A percentile compares a stretch with the other conserved stretches of the same genome.
phyloP scores from a whole-genome alignment of 2,113 vertebrate species.

The Bostrychus sinensis region DNA sequence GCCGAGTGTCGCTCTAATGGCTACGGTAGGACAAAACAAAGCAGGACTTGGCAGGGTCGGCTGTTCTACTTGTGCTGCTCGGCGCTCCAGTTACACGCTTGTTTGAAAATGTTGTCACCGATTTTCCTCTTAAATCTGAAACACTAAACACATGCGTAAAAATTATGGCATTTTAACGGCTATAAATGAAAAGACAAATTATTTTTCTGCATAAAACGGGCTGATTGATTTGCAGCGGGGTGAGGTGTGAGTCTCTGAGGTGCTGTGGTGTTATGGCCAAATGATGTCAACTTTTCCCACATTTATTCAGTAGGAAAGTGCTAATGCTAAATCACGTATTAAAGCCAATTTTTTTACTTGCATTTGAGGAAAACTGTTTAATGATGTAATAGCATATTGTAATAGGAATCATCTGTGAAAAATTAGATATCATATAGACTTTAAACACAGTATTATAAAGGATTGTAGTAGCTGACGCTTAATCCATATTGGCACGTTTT shows the following conservation, averaged over 20 bases:
- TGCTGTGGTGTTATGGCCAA: slow-evolving; percentile 68
- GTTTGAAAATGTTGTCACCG: slow-evolving; percentile 77
- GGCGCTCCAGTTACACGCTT: slow-evolving; percentile 66
- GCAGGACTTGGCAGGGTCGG: slow-evolving; percentile 48
- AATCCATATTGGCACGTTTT: too few species aligned
- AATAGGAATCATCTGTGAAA: too few species aligned
- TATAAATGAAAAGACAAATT: slow-evolving; percentile 72
- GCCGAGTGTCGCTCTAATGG: slow-evolving; percentile 61
- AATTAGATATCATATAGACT: too few species aligned
- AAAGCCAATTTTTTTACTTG: slow-evolving; percentile 31
- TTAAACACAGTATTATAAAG: too few species aligned
- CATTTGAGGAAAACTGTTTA: too few species aligned
- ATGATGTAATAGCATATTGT: too few species aligned
- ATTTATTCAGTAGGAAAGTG: slow-evolving; percentile 68
- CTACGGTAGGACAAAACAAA: slow-evolving; percentile 49
- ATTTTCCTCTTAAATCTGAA: slow-evolving; percentile 77
- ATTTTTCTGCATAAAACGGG: slow-evolving; percentile 66
- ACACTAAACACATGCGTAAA: slow-evolving; percentile 73
- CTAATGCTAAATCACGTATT: slow-evolving; percentile 68
- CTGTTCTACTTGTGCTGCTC: slow-evolving; percentile 58
- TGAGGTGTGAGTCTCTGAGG: slow-evolving; percentile 69
- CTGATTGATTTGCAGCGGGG: slow-evolving; percentile 74
- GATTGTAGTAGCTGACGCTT: too few species aligned
- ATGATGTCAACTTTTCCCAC: slow-evolving; percentile 77
- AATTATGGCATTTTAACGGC: slow-evolving; percentile 65